Percentiles rank a stretch among this genome's conserved stretches.
Conservation (phyloP, 2,888 invertebrate species). For the Cantharis lateralis region DNA sequence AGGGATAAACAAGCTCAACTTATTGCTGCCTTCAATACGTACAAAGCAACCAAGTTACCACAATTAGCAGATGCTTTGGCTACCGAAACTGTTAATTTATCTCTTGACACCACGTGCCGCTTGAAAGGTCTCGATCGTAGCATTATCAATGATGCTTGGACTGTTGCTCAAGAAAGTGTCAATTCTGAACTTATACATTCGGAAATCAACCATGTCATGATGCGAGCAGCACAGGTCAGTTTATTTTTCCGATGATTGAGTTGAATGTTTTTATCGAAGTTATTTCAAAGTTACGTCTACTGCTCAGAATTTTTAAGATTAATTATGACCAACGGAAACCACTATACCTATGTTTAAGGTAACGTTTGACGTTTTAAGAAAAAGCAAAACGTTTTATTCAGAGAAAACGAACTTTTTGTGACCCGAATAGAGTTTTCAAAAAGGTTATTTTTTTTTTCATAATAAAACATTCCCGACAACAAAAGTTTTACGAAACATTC, state of each 20-base stretch:
- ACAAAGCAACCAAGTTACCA: conserved; percentile 70
- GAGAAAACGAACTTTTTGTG: no score
- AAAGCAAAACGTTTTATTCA: no score
- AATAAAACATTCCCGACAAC: no score
- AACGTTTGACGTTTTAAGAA: no score
- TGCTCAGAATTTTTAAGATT: no score
- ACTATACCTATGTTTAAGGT: no score
- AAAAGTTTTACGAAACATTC: no score
- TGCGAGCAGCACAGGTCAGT: conserved; percentile 66
- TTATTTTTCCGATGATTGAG: not conserved
- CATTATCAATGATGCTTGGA: conserved; percentile 75
- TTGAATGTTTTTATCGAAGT: no score
- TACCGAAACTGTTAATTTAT: conserved; percentile 68
- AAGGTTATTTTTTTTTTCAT: no score
- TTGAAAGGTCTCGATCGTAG: conserved; percentile 63
- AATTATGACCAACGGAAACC: no score
- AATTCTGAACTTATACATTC: conserved; percentile 77
- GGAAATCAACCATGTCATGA: conserved; percentile 75
- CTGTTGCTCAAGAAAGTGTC: conserved; percentile 74
- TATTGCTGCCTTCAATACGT: conserved; percentile 50
- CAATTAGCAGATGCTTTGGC: conserved; percentile 74
- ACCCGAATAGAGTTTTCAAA: no score
- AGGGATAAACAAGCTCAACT: conserved; percentile 32
- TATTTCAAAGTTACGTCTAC: no score
- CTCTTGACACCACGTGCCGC: conserved; percentile 58